Evolutionary conservation across 2,113 vertebrate genomes (phyloP), one percentile per base, ranked within the genome.

Genomic region (Uria aalge): DNA sequence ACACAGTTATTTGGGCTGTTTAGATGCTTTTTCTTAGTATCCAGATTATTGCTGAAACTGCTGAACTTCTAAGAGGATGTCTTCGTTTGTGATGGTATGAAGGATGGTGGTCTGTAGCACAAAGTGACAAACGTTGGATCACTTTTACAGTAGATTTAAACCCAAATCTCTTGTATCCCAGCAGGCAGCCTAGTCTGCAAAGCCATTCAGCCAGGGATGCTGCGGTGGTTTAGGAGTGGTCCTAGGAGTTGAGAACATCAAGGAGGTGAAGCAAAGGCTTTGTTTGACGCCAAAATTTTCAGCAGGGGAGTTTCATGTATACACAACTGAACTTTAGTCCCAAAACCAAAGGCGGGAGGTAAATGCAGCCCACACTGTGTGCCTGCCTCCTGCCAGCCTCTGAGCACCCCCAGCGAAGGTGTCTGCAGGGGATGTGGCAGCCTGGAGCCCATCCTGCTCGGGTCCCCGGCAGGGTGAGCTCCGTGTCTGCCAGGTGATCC

Each of bases 351-450:
- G 36, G 10, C 30, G 16, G 79, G 56, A 53, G 34, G 30, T 21
- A 27, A 36, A 36, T 9, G 56, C 9, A 2, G 0, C 0, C 30
- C 41, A 6, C 6, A 1, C 5, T 6, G 11, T 8, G 26, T 16
- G 34, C 55, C 73, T 48, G 73, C 18, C 53, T 34, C 41, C 19
- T 48, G 11, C 38, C 76, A 76, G 45, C 32, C n/a, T 15, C 30
- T 0, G 2, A 30, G 80, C 52, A n/a, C 6, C 36, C 22, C 19
- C 2, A 13, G 34, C 3, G 6, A 47, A 32, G 59, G 63, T 3
- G 2, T 38, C 2, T 2, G 4, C 15, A 26, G 67, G 59, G 23
- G 22, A 17, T 30, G 24, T n/a, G 48, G 21, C 56, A 80, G 24
- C 41, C 34, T 16, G 71, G 60, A 47, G 62, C 41, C 4, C 0